Base-by-base conservation (phyloP, 2,888 invertebrate genomes). In the Volucella inflata region DNA sequence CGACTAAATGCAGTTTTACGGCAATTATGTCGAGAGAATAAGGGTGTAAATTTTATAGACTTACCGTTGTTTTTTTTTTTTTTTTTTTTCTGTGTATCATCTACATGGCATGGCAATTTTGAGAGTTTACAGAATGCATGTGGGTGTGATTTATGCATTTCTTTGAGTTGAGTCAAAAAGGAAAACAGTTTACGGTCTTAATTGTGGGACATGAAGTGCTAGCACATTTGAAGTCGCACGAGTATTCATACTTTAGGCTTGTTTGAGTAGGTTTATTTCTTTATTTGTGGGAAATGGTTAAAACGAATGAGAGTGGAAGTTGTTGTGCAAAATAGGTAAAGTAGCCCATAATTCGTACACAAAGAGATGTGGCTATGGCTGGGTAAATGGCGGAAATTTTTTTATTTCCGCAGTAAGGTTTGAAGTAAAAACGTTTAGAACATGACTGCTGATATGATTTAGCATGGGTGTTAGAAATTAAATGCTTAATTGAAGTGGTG, bases 1-100 rank as follows among this genome's bases (percentile, higher is more conserved):
- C 74, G 68, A 64, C 74, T 74, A 68, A 74, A 78, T 68, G 80
- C 76, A 76, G 60, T 80, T 85, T 85, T 76, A 85, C 80, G 80
- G 85, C 85, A 80, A 80, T 85, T 80, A 80, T 55, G 59, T 72
- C 62, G 53, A 57, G 12, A 57, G 46, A 50, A 46, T 30, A 6
- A 11, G n/a, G 60, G 14, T 38, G 30, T 59, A 38, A 51, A 17
- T 57, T 1, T 36, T 8, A 4, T 9, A 12, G 57, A 11, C 10
- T 17, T 42, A 9, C 40, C 21, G 12, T 57, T 9, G 57, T 53
- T 48, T 14, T 50, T 17, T 67, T 67, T 79, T 10, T 21, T 8
- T 11, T 4, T 9, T 11, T 17, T 48, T 21, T 55, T 42, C 53
- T 59, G 55, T 76, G 48, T 48, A 46, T 48, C 14, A 50, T 76